phyloP scores from a whole-genome alignment of 2,113 vertebrate species.

The Protobothrops flavoviridis region DNA sequence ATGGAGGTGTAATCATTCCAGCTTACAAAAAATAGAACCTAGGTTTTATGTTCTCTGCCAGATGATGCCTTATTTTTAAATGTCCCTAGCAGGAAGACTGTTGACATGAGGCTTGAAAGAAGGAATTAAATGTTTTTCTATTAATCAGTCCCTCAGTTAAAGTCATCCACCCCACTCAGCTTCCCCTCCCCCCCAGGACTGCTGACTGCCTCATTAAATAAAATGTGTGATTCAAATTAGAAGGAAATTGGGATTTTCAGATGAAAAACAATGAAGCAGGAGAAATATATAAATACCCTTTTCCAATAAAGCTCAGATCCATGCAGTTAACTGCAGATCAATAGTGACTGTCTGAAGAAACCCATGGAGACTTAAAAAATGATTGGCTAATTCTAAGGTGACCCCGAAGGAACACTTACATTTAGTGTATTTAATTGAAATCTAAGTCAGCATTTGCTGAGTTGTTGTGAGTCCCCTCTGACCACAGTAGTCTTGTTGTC shows the following conservation, averaged over 20 bases:
- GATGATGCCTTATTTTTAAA: background rate
- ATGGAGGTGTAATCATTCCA: background rate
- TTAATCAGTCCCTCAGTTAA: background rate
- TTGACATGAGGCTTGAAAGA: background rate
- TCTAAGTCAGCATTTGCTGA: background rate
- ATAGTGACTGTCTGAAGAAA: background rate
- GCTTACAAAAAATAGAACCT: background rate
- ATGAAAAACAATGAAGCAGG: background rate
- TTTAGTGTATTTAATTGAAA: background rate
- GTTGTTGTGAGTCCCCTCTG: background rate
- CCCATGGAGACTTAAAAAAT: background rate
- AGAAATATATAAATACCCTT: background rate
- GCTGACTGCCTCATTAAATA: background rate
- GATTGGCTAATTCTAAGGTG: background rate
- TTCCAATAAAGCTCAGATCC: background rate
- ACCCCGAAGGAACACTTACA: background rate
- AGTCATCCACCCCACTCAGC: accelerated
- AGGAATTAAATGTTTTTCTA: background rate
- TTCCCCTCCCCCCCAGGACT: background rate
- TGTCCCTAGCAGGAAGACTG: background rate
- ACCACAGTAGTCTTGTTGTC: background rate
- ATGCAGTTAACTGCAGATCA: background rate
- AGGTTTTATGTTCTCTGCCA: background rate
- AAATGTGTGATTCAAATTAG: background rate
- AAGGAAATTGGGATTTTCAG: background rate